Percentiles rank a stretch among this genome's conserved stretches.
Evolutionary conservation across 1,140 invertebrate species (phyloP).

Genomic region (Pogonomyrmex barbatus): DNA sequence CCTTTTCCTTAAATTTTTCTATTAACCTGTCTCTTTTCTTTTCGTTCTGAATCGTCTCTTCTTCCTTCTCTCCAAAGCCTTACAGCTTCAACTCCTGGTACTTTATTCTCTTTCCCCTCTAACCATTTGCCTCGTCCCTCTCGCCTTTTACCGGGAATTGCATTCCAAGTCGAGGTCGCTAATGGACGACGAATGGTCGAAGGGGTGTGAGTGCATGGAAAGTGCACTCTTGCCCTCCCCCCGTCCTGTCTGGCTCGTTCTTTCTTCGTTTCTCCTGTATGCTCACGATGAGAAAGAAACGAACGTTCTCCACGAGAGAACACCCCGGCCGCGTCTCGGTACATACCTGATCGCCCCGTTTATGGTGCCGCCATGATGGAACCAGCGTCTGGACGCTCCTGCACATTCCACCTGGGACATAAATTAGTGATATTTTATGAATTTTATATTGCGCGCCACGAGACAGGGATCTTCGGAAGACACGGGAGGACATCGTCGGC

Average conservation of each 20-base stretch:
- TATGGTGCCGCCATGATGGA: conserved; percentile 61
- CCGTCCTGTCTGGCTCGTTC: not conserved
- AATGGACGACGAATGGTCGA: conserved; percentile 72
- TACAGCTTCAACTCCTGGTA: conserved; percentile 35
- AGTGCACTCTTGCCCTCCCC: conserved; percentile 68
- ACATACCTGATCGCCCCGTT: conserved; percentile 53
- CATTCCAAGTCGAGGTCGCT: conserved; percentile 71
- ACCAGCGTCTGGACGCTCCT: conserved; percentile 56
- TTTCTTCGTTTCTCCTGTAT: not conserved
- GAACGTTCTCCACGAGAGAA: conserved; percentile 40
- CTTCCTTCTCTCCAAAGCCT: conserved; percentile 5
- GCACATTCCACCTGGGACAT: conserved; percentile 52
- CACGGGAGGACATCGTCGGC: conserved; percentile 20
- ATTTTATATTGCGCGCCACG: conserved; percentile 49
- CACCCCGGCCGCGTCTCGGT: conserved; percentile 50
- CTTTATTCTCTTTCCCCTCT: conserved; percentile 43
- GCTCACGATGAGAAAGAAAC: conserved; percentile 33
- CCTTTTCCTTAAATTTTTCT: conserved; percentile 31
- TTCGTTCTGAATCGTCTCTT: not conserved
- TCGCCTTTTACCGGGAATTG: conserved; percentile 64
- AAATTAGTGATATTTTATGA: conserved; percentile 65
- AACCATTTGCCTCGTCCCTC: conserved; percentile 42
- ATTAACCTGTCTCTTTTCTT: conserved; percentile 48
- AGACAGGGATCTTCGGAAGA: conserved; percentile 14
- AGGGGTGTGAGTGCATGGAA: conserved; percentile 65